phyloP scores from a whole-genome alignment of 2,113 vertebrate species.

The Seriola quinqueradiata region DNA sequence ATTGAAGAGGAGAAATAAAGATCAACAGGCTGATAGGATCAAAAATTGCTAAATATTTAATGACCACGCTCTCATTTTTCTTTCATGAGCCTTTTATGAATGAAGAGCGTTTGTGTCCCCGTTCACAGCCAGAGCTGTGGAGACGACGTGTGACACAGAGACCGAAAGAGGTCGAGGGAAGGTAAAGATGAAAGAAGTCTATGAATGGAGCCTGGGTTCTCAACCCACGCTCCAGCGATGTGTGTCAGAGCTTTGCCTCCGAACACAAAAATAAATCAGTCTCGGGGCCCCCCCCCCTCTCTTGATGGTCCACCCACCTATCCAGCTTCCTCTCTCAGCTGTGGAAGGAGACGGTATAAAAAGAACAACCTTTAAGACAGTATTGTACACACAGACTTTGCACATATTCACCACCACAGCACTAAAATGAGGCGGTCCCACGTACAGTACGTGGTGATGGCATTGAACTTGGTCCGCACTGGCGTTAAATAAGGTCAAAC shows the following conservation, averaged over 20 bases:
- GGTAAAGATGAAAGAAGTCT: conserved; percentile 55
- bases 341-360: conserved; percentile 51
- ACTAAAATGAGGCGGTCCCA: background rate
- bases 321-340: conserved; percentile 46
- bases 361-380: conserved; percentile 26
- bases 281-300: conserved; percentile 63
- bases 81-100: conserved; percentile 50
- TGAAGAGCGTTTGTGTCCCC: conserved; percentile 12
- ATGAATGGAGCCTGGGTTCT: conserved; percentile 77
- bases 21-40: conserved; percentile 18
- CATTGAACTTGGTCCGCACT: conserved; percentile 13
- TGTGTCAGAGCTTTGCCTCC: conserved; percentile 51
- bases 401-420: background rate
- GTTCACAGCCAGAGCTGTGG: conserved; percentile 21
- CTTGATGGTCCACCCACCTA: conserved; percentile 75
- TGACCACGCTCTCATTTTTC: conserved; percentile 14
- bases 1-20: background rate
- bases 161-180: conserved; percentile 33
- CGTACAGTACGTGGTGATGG: background rate
- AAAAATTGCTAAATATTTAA: conserved; percentile 47
- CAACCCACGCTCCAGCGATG: conserved; percentile 62
- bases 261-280: conserved; percentile 70
- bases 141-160: conserved; percentile 18
- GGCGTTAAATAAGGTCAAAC: conserved; percentile 29
- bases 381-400: background rate